Evolutionary conservation across 1,140 invertebrate species (phyloP), one percentile per base, ranked within the genome.

Genomic region (Steinernema feltiae): DNA sequence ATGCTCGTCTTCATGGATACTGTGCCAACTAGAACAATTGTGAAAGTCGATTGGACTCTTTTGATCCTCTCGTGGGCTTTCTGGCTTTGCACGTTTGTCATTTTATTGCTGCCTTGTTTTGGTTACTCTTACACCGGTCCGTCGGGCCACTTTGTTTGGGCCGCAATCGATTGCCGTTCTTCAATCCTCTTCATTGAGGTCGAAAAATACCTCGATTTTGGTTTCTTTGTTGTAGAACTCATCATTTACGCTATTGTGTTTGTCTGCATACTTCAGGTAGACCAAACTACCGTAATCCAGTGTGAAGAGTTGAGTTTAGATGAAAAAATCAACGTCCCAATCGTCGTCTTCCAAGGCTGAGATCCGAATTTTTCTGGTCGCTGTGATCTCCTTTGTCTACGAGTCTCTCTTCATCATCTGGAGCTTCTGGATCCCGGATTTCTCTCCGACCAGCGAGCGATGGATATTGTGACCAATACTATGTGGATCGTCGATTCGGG

Each of bases 401-500:
- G 53, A 63, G 53, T 63, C 53, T 63, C 15, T 63, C 24, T 63
- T 63, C 24, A 63, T 63, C 53, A 12, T 63, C 12, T 63, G 53
- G 53, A 63, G 53, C 24, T 63, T 63, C 53, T 63, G 53, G 53
- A 63, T 63, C 53, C 53, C 24, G 53, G 24, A 3, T 27, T 63
- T 21, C 12, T 63, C 24, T 63, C 53, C 12, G 53, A 63, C 53
- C 53, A 7, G 24, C 7, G 53, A 63, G 12, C 24, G 3, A 63
- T 63, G 24, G 53, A 63, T 21, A 63, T 63, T 3, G 53, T 63
- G 53, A 63, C 53, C 12, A 63, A 27, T 27, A 7, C 24, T 27
- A 63, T 63, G 53, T 63, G 53, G 53, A 63, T 63, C 53, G 53
- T 63, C 7, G 53, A 63, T 21, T 63, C 53, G 15, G 53, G 53